A percentile compares a stretch with the other conserved stretches of the same genome.
Conservation (phyloP, 2,797 vertebrate species). For the Podarcis siculus region DNA sequence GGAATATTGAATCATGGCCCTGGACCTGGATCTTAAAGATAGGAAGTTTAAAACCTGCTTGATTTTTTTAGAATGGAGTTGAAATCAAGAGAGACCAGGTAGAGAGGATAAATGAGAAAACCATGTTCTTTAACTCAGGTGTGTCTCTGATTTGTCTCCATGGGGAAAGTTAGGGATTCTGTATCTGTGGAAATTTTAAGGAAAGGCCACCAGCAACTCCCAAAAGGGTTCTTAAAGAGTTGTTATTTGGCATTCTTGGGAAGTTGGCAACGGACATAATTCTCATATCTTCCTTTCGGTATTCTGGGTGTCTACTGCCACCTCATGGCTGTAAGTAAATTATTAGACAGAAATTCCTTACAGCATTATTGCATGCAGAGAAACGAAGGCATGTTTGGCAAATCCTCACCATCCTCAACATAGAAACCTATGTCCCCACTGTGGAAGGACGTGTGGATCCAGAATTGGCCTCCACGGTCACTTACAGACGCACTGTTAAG, state of each 20-base stretch:
- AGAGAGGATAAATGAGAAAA: neutral
- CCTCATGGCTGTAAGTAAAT: constrained; percentile 17
- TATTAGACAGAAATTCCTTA: neutral
- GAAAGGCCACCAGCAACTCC: neutral
- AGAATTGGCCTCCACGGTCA: no score
- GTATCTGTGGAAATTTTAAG: neutral
- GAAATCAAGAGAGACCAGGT: neutral
- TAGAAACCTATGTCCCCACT: no score
- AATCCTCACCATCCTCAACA: no score
- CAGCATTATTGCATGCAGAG: no score
- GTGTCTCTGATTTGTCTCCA: neutral
- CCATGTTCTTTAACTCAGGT: neutral
- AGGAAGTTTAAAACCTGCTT: neutral
- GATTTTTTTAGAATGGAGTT: neutral
- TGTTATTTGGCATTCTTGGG: neutral
- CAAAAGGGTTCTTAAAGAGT: neutral
- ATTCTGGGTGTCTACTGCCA: constrained; percentile 48
- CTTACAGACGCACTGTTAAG: no score
- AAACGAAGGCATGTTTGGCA: no score
- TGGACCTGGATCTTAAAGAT: neutral
- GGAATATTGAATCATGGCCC: neutral
- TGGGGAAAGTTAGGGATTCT: neutral
- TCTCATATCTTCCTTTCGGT: fast-evolving
- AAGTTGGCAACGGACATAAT: neutral
- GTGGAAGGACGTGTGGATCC: no score